Evolutionary conservation across 2,888 invertebrate species (phyloP).

Genomic region (Philonicus albiceps): DNA sequence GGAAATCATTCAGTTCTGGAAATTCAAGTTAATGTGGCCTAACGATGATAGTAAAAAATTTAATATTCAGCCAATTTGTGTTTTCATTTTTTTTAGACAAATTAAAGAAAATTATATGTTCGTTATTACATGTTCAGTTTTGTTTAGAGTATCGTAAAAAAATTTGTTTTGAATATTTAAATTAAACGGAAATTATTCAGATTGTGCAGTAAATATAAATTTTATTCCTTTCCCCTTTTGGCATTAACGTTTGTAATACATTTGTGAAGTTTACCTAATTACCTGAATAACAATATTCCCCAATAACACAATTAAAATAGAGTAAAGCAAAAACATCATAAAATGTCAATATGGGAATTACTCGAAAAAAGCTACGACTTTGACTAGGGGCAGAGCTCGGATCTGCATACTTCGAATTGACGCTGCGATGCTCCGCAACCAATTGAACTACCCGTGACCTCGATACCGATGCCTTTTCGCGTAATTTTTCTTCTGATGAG

Average conservation of each 20-base stretch:
- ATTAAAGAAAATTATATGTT: background rate
- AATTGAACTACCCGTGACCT: too few relatives aligned
- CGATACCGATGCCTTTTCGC: too few relatives aligned
- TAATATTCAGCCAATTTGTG: background rate
- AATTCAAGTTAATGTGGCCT: background rate
- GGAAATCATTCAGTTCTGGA: background rate
- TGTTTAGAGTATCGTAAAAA: background rate
- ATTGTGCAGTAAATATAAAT: background rate
- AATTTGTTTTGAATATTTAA: background rate
- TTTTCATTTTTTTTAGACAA: background rate
- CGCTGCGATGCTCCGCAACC: too few relatives aligned
- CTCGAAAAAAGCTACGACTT: too few relatives aligned
- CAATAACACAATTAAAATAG: too few relatives aligned
- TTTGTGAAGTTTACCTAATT: background rate
- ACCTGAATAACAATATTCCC: too few relatives aligned
- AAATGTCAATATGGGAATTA: too few relatives aligned
- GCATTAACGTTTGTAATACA: background rate
- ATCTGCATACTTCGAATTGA: too few relatives aligned
- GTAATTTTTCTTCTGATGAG: too few relatives aligned
- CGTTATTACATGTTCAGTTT: background rate
- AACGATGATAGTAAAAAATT: background rate
- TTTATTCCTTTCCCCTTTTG: background rate
- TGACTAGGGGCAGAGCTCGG: too few relatives aligned
- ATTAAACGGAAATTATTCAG: background rate
- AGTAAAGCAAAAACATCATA: too few relatives aligned